These are phyloP conservation scores for Drosophila buzzatii DNA, from an alignment of 2,888 invertebrate species.

Conservation along the genomic window DNA sequence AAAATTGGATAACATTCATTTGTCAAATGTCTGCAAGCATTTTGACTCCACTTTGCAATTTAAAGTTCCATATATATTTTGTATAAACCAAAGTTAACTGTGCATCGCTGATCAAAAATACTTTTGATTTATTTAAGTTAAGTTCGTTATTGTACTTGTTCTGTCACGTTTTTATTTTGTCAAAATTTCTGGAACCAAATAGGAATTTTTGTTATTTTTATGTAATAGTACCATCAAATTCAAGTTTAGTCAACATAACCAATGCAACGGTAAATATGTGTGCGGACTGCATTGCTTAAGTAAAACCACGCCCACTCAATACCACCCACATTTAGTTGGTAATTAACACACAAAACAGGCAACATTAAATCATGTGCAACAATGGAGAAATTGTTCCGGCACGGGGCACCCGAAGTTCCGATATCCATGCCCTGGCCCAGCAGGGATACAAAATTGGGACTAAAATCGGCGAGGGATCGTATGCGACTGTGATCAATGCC, in stretches of 20 bases:
- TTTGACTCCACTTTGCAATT: background rate
- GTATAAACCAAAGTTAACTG: conserved; percentile 7
- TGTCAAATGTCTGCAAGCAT: background rate
- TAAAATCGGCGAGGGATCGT: conserved; percentile 96
- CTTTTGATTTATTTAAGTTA: background rate
- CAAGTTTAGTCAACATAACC: conserved; percentile 19
- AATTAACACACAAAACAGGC: background rate
- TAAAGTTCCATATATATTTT: background rate
- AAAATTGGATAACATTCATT: background rate
- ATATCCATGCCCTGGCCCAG: conserved; percentile 93
- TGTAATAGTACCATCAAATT: conserved; percentile 31
- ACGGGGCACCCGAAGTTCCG: conserved; percentile 88
- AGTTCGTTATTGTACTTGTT: conserved; percentile 14
- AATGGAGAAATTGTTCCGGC: conserved; percentile 70
- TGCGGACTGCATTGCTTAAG: background rate
- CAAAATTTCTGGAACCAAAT: conserved; percentile 40
- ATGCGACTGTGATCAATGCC: conserved; percentile 95
- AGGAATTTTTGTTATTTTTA: conserved; percentile 32
- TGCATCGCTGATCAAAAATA: background rate
- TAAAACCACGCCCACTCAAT: background rate
- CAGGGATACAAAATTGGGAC: conserved; percentile 92
- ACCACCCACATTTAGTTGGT: background rate
- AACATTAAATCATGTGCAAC: conserved; percentile 55
- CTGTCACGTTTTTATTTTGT: conserved; percentile 22
- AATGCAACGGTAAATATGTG: conserved; percentile 35